A percentile compares a stretch with the other conserved stretches of the same genome.
Evolutionary conservation across 2,888 invertebrate species (phyloP).

Genomic region (Andrena fulva): DNA sequence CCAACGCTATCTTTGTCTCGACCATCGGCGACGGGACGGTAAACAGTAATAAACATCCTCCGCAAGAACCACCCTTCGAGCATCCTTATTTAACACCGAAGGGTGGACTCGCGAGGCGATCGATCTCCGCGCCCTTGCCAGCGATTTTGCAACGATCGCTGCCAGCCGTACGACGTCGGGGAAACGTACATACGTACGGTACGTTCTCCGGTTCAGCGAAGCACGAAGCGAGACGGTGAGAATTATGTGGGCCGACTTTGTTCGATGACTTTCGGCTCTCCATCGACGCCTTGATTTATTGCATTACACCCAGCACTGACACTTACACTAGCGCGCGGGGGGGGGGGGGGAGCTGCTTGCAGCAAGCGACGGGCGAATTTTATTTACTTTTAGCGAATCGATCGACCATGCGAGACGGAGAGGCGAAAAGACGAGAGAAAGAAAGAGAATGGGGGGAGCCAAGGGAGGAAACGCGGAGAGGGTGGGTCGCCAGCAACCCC

Average conservation of each 20-base stretch:
- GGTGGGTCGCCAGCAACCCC: constrained; percentile 48
- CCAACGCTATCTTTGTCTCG: not conserved
- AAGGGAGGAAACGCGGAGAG: constrained; percentile 15
- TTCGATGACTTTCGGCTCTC: constrained; percentile 67
- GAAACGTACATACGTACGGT: not conserved
- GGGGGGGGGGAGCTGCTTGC: constrained; percentile 17
- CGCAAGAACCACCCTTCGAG: not conserved
- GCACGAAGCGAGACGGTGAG: constrained; percentile 26
- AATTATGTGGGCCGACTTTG: constrained; percentile 63
- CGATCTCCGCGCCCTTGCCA: constrained; percentile 5
- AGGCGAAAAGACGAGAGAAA: constrained; percentile 7
- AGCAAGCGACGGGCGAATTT: constrained; percentile 75
- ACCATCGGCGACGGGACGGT: not conserved
- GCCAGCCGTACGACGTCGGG: not conserved
- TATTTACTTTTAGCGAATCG: constrained; percentile 83
- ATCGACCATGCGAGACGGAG: constrained; percentile 69
- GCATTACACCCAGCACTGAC: constrained; percentile 70
- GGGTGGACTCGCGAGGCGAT: not conserved
- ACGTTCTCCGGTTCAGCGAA: constrained; percentile 5
- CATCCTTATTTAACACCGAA: not conserved
- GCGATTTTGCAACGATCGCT: not conserved
- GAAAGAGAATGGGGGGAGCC: constrained; percentile 6
- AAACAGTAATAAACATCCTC: constrained; percentile 4
- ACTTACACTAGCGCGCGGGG: constrained; percentile 60
- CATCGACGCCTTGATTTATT: constrained; percentile 72